phyloP scores from a whole-genome alignment of 2,797 vertebrate species.

The Alectoris magna region DNA sequence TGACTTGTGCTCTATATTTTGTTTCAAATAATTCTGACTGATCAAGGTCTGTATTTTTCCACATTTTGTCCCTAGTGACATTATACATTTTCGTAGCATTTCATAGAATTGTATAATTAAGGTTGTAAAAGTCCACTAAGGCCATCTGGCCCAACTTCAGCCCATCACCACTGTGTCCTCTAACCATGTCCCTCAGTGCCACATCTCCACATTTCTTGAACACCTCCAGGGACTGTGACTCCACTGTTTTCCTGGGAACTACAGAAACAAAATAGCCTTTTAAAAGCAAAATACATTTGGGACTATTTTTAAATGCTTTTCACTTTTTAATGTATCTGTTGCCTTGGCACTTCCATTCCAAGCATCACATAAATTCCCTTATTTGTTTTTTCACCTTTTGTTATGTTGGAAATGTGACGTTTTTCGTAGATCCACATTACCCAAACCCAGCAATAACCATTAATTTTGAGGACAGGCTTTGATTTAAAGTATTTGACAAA shows the following conservation, averaged over 20 bases:
- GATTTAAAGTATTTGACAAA: neutral
- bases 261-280: neutral
- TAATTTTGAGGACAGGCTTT: neutral
- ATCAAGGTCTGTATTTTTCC: neutral
- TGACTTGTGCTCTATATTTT: neutral
- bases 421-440: neutral
- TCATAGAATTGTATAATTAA: too few relatives aligned
- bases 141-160: too few relatives aligned
- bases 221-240: too few relatives aligned
- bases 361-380: neutral
- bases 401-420: neutral
- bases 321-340: neutral
- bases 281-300: neutral
- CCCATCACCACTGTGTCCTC: too few relatives aligned
- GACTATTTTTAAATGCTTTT: neutral
- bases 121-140: too few relatives aligned
- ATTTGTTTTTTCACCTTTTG: neutral
- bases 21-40: neutral
- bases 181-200: too few relatives aligned
- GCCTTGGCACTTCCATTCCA: neutral
- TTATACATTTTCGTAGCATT: neutral
- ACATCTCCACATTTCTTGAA: too few relatives aligned
- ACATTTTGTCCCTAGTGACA: neutral
- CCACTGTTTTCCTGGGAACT: neutral
- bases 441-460: neutral